Evolutionary conservation across 2,797 vertebrate species (phyloP).

Genomic region (Syngnathus rostellatus): DNA sequence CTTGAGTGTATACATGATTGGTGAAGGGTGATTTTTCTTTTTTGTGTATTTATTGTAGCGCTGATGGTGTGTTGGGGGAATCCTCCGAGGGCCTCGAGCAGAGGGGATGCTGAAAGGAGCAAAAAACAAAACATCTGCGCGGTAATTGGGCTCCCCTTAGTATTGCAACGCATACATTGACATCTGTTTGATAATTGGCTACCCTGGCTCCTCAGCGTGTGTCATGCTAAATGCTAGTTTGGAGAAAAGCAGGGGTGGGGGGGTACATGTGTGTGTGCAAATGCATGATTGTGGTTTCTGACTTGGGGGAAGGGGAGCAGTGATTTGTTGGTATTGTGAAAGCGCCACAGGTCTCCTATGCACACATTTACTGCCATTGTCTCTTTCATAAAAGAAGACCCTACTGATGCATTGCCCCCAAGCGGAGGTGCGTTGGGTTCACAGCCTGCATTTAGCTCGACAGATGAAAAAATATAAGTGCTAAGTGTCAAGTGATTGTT

Average conservation of each 20-base stretch:
- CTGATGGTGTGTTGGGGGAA: conserved; percentile 24
- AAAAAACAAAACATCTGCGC: conserved; percentile 70
- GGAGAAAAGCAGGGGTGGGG: conserved; percentile 34
- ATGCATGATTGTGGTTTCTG: conserved; percentile 19
- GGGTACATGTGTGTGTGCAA: conserved; percentile 10
- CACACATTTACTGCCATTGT: conserved; percentile 30
- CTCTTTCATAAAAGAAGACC: conserved; percentile 26
- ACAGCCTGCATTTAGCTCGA: conserved; percentile 38
- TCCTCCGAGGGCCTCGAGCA: conserved; percentile 55
- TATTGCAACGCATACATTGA: conserved; percentile 73
- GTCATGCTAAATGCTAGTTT: conserved; percentile 68
- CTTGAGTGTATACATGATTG: conserved; percentile 6
- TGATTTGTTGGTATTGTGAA: conserved; percentile 38
- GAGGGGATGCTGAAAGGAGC: conserved; percentile 45
- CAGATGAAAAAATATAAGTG: conserved; percentile 47
- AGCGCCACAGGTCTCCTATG: conserved; percentile 55
- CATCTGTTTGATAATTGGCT: conserved; percentile 77
- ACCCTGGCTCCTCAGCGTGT: conserved; percentile 60
- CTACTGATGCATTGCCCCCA: conserved; percentile 3
- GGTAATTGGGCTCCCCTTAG: conserved; percentile 72
- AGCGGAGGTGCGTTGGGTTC: conserved; percentile 39
- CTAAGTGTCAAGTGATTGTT: conserved; percentile 60
- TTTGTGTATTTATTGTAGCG: conserved; percentile 4
- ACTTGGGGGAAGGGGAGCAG: conserved; percentile 20
- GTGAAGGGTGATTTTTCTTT: conserved; percentile 13